Percentiles rank a stretch among this genome's conserved stretches.
phyloP scores from a whole-genome alignment of 2,888 invertebrate species.

The Brachyptera risi region DNA sequence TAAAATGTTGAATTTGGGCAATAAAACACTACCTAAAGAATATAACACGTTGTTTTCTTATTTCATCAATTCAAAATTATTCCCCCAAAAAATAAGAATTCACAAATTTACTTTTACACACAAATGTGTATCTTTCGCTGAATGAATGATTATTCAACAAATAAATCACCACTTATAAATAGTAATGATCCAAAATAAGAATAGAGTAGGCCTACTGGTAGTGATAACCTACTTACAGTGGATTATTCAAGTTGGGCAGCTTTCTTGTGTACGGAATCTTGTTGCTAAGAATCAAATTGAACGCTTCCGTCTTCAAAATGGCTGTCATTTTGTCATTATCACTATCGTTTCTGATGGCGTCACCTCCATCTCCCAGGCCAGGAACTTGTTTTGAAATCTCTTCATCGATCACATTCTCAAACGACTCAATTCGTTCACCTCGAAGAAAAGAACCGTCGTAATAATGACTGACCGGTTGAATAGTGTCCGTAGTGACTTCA shows the following conservation, averaged over 20 bases:
- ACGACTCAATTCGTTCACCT: slow-evolving; percentile 27
- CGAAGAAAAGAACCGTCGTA: slow-evolving; percentile 10
- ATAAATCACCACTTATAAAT: too few relatives aligned
- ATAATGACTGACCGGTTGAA: too few relatives aligned
- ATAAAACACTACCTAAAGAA: too few relatives aligned
- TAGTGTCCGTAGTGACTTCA: too few relatives aligned
- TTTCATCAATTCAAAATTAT: too few relatives aligned
- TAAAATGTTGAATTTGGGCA: too few relatives aligned
- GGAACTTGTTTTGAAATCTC: slow-evolving; percentile 63
- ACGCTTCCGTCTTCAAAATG: slow-evolving; percentile 74
- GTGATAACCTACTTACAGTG: slow-evolving; percentile 42
- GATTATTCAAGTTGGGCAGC: slow-evolving; percentile 58
- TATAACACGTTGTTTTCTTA: too few relatives aligned
- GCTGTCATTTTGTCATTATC: slow-evolving; percentile 59
- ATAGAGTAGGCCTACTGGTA: too few relatives aligned
- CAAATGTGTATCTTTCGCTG: too few relatives aligned
- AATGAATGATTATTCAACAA: too few relatives aligned
- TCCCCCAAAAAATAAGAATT: slow-evolving; percentile 5
- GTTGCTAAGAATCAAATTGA: slow-evolving; percentile 86
- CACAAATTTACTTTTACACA: too few relatives aligned
- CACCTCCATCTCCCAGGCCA: slow-evolving; percentile 69
- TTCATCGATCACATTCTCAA: slow-evolving; percentile 52
- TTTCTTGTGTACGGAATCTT: slow-evolving; percentile 80
- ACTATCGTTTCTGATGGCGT: slow-evolving; percentile 61
- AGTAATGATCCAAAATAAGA: too few relatives aligned